Evolutionary conservation across 2,888 invertebrate species (phyloP).

Genomic region (Netelia fuscicornis): DNA sequence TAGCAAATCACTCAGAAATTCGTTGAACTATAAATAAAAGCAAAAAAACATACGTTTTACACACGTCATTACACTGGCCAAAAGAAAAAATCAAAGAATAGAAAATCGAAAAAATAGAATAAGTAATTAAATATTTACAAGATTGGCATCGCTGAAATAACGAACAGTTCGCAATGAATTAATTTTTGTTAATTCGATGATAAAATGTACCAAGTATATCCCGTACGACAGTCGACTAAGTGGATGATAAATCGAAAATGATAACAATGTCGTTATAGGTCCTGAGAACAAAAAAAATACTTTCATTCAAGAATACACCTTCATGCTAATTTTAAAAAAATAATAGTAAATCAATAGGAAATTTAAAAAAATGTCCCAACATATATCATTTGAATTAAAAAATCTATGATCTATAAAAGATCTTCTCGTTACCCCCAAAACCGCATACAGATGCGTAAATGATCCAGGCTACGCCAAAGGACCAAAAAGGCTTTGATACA

Average conservation of each 20-base stretch:
- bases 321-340: neutral
- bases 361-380: neutral
- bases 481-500: constrained; percentile 85
- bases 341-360: neutral
- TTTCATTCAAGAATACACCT: too few species aligned
- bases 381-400: neutral
- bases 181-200: constrained; percentile 62
- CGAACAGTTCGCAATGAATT: constrained; percentile 40
- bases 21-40: constrained; percentile 27
- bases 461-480: constrained; percentile 85
- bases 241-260: constrained; percentile 71
- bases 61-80: neutral
- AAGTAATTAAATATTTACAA: constrained; percentile 52
- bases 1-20: constrained; percentile 53
- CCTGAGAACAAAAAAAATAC: constrained; percentile 64
- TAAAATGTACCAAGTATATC: constrained; percentile 73
- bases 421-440: constrained; percentile 83
- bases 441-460: constrained; percentile 86
- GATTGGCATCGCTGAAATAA: constrained; percentile 66
- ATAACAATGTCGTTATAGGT: constrained; percentile 68
- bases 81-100: neutral
- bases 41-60: neutral
- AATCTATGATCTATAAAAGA: constrained; percentile 1
- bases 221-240: constrained; percentile 74
- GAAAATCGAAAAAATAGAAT: neutral